These are phyloP conservation scores for Addax nasomaculatus DNA, from an alignment of 2,113 vertebrate species.

Conservation along the genomic window DNA sequence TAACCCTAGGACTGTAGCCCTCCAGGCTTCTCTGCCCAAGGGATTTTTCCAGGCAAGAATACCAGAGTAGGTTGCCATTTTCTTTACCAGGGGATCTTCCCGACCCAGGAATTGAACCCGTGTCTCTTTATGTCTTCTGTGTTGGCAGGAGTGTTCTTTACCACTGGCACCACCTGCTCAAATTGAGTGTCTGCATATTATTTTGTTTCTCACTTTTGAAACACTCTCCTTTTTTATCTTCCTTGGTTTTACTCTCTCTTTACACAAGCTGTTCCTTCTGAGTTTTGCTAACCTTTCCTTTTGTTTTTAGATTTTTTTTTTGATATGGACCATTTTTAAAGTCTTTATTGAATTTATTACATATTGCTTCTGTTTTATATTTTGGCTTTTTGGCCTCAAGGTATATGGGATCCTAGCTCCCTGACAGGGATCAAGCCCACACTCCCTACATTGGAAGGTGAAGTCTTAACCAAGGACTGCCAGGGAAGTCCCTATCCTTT, in stretches of 20 bases:
- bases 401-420: not conserved
- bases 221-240: not conserved
- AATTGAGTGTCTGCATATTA: not conserved
- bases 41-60: not conserved
- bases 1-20: not conserved
- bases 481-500: not conserved
- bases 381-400: not conserved
- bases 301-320: not conserved
- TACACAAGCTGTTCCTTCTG: not conserved
- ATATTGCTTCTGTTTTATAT: not conserved
- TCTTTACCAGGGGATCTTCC: not conserved
- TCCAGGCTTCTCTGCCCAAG: not conserved
- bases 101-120: accelerated
- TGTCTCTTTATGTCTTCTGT: not conserved
- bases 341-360: not conserved
- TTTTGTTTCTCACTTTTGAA: not conserved
- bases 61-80: not conserved
- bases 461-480: not conserved
- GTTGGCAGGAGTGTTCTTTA: not conserved
- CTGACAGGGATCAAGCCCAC: not conserved
- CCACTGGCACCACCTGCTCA: not conserved
- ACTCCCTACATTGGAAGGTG: not conserved
- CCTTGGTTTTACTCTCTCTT: not conserved
- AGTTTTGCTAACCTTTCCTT: not conserved
- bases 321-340: not conserved